These are phyloP conservation scores for Hypotaenidia okinawae DNA, from an alignment of 2,797 vertebrate genomes.

Conservation along the genomic window DNA sequence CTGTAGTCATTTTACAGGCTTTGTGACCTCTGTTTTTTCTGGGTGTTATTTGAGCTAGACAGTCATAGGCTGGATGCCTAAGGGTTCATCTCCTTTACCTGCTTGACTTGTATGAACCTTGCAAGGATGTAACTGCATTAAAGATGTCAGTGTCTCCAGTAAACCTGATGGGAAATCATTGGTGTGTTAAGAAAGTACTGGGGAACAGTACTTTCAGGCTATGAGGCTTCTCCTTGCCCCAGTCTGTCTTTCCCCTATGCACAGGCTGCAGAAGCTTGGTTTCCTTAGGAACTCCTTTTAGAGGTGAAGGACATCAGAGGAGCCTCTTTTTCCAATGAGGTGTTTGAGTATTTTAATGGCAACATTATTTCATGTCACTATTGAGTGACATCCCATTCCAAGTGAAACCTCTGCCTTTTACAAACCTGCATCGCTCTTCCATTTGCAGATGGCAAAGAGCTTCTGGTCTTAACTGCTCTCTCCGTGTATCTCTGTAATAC, in stretches of 20 bases:
- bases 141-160: background rate
- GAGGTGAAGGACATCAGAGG: background rate
- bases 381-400: background rate
- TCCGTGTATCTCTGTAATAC: background rate
- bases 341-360: background rate
- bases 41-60: fast-evolving
- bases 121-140: background rate
- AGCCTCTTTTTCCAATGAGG: background rate
- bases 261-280: background rate
- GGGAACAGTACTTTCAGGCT: background rate
- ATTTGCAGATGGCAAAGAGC: background rate
- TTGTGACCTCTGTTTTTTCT: background rate
- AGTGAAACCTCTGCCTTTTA: background rate
- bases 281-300: background rate
- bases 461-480: background rate
- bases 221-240: background rate
- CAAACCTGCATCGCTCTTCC: background rate
- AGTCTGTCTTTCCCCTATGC: background rate
- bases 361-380: background rate
- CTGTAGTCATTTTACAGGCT: background rate
- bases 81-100: background rate
- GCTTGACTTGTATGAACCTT: background rate
- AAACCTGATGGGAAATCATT: background rate
- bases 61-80: no score
- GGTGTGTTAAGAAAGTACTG: background rate